Evolutionary conservation across 2,888 invertebrate genomes (phyloP), one percentile per base, ranked within the genome.

Genomic region (Sinopyrophorus schimmeli): DNA sequence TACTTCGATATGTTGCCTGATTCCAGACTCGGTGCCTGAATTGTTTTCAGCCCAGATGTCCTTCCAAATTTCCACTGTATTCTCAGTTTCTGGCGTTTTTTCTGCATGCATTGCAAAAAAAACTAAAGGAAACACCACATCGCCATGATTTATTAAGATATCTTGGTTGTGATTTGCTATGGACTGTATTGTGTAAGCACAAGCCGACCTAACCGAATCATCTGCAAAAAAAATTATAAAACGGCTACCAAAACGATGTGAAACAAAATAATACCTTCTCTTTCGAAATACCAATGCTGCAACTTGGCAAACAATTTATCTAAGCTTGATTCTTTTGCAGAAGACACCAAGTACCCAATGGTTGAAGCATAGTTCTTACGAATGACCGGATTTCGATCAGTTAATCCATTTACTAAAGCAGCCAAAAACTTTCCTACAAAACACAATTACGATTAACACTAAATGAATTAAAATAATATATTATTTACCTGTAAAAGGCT

Each of bases 21-120:
- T 85, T 24, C 90, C 92, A 32, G 81, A 82, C 74, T 92, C 94
- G 0, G 84, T 82, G n/a, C 89, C 87, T n/a, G 91, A 90, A 53
- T 90, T 87, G 18, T 89, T 83, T 66, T 94, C 94, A 30, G 82
- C 81, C 94, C 94, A 95, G 24, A 93, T 79, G 67, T 94, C 93
- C 54, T 87, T 88, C 84, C 89, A 95, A 53, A 86, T 74, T 64
- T 87, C 86, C 52, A 87, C 78, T 6, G 83, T 83, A 51, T 79
- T 79, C 54, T 80, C 80, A 31, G 80, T 81, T 52, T 80, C 82
- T 12, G 82, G 81, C 9, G 79, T 82, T 65, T 84, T 83, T 61
- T 86, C 84, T 10, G 84, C 87, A 65, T 94, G 94, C 90, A 92
- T 94, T 6, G 92, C 95, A 56, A 92, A 82, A 71, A 93, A 95